Evolutionary conservation across 2,888 invertebrate genomes (phyloP).

Genomic region (Ophion costatus): DNA sequence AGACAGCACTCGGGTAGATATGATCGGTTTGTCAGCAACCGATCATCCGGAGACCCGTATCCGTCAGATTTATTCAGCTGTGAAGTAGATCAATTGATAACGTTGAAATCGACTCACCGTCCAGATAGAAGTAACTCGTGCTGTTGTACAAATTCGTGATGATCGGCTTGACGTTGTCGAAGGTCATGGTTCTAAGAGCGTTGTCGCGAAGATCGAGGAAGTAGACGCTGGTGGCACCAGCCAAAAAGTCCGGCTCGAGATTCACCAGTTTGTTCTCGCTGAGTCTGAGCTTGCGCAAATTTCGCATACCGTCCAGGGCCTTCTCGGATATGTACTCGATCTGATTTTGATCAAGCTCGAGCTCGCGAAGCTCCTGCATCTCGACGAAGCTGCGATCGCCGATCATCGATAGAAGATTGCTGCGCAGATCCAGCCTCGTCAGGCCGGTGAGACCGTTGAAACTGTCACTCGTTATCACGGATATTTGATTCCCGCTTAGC

Average conservation of each 20-base stretch:
- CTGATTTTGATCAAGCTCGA: conserved; percentile 89
- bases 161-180: conserved; percentile 91
- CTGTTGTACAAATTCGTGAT: conserved; percentile 90
- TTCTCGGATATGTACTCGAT: conserved; percentile 90
- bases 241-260: conserved; percentile 89
- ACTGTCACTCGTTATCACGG: conserved; percentile 90
- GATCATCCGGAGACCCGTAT: neutral
- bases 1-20: neutral
- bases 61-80: neutral
- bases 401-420: conserved; percentile 90
- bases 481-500: conserved; percentile 91
- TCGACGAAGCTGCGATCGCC: conserved; percentile 92
- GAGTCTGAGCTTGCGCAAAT: conserved; percentile 89
- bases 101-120: conserved; percentile 87
- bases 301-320: conserved; percentile 90
- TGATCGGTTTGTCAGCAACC: neutral
- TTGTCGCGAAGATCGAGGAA: conserved; percentile 92
- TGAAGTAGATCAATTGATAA: neutral
- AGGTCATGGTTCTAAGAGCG: conserved; percentile 90
- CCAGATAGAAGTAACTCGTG: conserved; percentile 90
- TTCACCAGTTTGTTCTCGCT: conserved; percentile 90
- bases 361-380: conserved; percentile 89
- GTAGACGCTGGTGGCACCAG: conserved; percentile 89
- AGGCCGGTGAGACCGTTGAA: conserved; percentile 91
- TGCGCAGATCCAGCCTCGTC: conserved; percentile 89